phyloP scores from a whole-genome alignment of 1,140 invertebrate genomes.

The Coenobita brevimanus region DNA sequence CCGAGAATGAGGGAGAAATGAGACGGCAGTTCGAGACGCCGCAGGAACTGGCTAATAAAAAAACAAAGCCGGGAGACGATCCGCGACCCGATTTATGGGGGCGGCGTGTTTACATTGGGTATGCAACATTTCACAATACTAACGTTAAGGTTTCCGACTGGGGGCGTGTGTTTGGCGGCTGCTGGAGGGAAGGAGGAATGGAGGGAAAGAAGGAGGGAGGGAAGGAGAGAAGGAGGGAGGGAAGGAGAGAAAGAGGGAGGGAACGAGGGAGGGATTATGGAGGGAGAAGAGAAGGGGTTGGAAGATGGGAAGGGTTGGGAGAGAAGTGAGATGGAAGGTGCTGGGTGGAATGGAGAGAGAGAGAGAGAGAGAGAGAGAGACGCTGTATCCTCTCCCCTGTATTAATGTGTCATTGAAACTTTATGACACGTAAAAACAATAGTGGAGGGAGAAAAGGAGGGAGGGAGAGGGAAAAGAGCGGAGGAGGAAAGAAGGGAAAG shows the following conservation, averaged over 20 bases:
- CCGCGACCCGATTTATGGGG: constrained; percentile 58
- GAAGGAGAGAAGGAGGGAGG: background rate
- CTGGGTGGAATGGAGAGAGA: background rate
- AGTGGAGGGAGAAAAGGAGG: background rate
- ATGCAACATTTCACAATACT: constrained; percentile 68
- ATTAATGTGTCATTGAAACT: no score
- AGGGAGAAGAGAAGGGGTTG: background rate
- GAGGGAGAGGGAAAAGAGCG: background rate
- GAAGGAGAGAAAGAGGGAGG: background rate
- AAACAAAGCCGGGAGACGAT: constrained; percentile 57
- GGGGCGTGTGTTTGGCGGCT: constrained; percentile 19
- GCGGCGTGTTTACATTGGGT: constrained; percentile 55
- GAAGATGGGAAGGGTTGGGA: background rate
- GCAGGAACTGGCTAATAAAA: constrained; percentile 53
- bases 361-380: background rate
- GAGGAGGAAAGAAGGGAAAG: background rate
- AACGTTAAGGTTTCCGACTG: constrained; percentile 59
- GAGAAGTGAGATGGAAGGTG: background rate
- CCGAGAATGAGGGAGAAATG: no score
- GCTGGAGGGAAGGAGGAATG: background rate
- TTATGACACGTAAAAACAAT: no score
- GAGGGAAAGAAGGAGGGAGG: background rate
- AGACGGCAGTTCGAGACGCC: no score
- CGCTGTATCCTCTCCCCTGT: no score
- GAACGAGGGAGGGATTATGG: background rate